phyloP scores from a whole-genome alignment of 1,140 invertebrate species.

The Batillaria attramentaria region DNA sequence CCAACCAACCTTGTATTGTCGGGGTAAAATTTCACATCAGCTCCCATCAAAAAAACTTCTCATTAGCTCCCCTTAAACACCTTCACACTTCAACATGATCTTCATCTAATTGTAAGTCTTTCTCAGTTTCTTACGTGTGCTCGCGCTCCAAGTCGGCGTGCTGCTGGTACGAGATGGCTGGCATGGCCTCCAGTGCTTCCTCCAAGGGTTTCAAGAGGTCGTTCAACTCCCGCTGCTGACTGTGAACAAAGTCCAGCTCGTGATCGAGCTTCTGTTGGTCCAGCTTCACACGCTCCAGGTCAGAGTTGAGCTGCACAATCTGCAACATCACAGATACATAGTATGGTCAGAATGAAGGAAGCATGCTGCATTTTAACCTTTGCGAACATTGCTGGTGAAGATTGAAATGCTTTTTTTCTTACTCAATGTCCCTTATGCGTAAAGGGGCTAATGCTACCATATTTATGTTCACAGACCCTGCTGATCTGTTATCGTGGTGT shows the following conservation, averaged over 20 bases:
- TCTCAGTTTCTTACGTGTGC: slow-evolving; percentile 71
- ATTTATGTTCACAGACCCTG: no score
- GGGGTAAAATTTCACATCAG: no score
- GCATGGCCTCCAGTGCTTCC: slow-evolving; percentile 76
- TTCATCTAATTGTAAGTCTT: no score
- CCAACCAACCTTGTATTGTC: no score
- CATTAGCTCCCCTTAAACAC: no score
- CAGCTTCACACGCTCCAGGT: slow-evolving; percentile 87
- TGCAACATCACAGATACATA: slow-evolving; percentile 64
- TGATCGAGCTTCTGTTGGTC: slow-evolving; percentile 93
- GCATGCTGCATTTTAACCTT: not conserved
- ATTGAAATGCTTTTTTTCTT: no score
- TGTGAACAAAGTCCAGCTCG: slow-evolving; percentile 93
- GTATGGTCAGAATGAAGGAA: not conserved
- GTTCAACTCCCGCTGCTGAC: slow-evolving; percentile 93
- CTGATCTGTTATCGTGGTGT: no score
- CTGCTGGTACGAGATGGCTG: slow-evolving; percentile 75
- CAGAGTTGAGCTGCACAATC: slow-evolving; percentile 88
- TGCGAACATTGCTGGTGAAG: no score
- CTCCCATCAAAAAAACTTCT: no score
- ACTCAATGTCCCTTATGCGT: no score
- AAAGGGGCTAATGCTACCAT: no score
- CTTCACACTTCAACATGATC: no score
- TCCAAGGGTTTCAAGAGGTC: slow-evolving; percentile 89
- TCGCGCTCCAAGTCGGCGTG: slow-evolving; percentile 87